Evolutionary conservation across 1,140 invertebrate species (phyloP), one percentile per base, ranked within the genome.

Genomic region (Andrena cerasifolii): DNA sequence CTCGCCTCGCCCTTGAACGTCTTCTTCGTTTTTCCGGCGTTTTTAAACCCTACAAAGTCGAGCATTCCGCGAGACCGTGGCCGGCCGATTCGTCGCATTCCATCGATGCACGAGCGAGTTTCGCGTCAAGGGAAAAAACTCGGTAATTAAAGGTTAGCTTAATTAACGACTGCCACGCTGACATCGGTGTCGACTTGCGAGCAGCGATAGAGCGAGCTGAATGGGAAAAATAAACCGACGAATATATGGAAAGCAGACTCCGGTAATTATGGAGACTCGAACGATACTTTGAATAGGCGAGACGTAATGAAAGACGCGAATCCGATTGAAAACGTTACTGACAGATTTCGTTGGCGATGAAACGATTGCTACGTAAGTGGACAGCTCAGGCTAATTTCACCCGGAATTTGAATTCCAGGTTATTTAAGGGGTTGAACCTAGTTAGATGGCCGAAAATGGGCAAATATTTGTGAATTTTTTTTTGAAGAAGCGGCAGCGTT

Each of bases 101-200:
- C 61, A 45, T 47, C 61, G 61, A 63, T 40, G 58, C 58, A 5
- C 18, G 68, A 36, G 8, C 58, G 16, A 63, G 33, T 31, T 54
- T 43, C 31, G 66, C 56, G 21, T 1, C 16, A 3, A 0, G 33
- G 5, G 36, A 65, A 74, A 43, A 66, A 65, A 14, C 3, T 21
- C n/a, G 45, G 43, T 74, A 66, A 74, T 65, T 43, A 31, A 53
- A 49, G 47, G 47, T 8, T 18, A 36, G 24, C 4, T 53, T 65
- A 65, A 65, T 74, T 74, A 74, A 53, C 31, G 28, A 28, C 4
- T 16, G 0, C 43, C 6, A 61, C 28, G 14, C 21, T 31, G 71
- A 66, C 59, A 65, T 21, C 47, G 8, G 12, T 40, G 18, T 21
- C 33, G 58, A n/a, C 16, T 63, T 26, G 5, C 18, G 31, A 53